Evolutionary conservation across 2,797 vertebrate species (phyloP).

Genomic region (Sebastiscus tertius): DNA sequence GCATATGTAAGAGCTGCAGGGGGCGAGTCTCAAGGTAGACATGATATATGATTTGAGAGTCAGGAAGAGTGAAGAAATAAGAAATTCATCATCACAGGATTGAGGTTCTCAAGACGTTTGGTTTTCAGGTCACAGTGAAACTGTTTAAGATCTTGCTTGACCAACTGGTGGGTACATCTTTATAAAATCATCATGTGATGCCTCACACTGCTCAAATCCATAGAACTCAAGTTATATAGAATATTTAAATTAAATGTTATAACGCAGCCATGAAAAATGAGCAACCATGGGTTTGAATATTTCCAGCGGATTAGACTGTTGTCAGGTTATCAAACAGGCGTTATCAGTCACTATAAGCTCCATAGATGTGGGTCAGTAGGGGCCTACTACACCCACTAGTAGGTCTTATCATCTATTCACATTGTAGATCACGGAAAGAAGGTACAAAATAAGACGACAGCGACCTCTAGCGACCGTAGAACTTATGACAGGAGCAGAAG

Average conservation of each 20-base stretch:
- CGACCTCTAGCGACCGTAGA: no score
- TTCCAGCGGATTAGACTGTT: no score
- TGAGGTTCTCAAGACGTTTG: neutral
- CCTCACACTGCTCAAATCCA: neutral
- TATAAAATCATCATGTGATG: neutral
- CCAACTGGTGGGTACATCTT: neutral
- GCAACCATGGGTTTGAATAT: neutral
- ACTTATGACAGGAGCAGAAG: no score
- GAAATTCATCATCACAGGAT: neutral
- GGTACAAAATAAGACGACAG: no score
- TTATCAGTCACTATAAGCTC: no score
- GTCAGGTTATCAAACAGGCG: no score
- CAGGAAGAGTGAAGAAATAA: neutral
- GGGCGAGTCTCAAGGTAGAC: neutral
- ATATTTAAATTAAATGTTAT: neutral
- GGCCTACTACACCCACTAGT: no score
- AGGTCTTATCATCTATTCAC: no score
- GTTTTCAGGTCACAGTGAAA: neutral
- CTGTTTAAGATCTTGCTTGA: neutral
- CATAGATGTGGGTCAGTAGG: no score
- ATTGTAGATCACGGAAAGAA: accelerated
- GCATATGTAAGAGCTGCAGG: slow-evolving; percentile 2
- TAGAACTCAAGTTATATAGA: neutral
- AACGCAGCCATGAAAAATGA: neutral
- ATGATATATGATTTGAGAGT: neutral